Conservation (phyloP, 2,797 vertebrate genomes). For the Onychomys arenicola region DNA sequence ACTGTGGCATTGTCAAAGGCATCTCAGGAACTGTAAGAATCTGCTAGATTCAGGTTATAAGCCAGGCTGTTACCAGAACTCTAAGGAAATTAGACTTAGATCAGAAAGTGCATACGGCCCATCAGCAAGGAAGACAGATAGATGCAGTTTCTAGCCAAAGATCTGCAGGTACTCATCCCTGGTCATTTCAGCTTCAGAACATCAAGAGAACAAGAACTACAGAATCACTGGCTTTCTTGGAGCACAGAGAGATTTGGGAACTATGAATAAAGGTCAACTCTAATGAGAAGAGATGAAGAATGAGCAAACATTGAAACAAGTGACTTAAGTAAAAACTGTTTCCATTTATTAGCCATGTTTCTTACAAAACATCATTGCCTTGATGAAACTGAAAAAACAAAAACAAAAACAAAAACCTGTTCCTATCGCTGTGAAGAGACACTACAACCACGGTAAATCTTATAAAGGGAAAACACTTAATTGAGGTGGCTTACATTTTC, state of each 20-base stretch:
- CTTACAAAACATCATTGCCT: background rate
- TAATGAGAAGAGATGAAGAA: constrained; percentile 37
- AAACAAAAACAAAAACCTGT: constrained; percentile 24
- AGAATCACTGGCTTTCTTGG: background rate
- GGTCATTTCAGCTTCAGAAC: background rate
- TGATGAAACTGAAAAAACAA: background rate
- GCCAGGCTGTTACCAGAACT: constrained; percentile 58
- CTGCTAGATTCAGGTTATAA: constrained; percentile 66
- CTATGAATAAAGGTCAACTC: background rate
- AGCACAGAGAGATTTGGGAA: background rate
- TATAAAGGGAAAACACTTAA: background rate
- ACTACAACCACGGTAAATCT: background rate
- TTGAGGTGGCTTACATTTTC: background rate
- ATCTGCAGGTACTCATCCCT: background rate
- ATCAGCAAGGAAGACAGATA: background rate
- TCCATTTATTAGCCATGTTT: background rate
- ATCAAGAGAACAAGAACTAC: background rate
- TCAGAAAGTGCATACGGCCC: constrained; percentile 25
- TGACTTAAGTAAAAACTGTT: constrained; percentile 6
- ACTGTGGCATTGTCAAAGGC: constrained; percentile 35
- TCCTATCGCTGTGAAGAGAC: background rate
- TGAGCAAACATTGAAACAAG: constrained; percentile 41
- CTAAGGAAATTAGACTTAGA: constrained; percentile 67
- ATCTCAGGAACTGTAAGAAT: constrained; percentile 59
- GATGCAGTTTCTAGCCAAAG: background rate